These are phyloP conservation scores for Tribolium madens DNA, from an alignment of 1,140 invertebrate species.

Conservation along the genomic window DNA sequence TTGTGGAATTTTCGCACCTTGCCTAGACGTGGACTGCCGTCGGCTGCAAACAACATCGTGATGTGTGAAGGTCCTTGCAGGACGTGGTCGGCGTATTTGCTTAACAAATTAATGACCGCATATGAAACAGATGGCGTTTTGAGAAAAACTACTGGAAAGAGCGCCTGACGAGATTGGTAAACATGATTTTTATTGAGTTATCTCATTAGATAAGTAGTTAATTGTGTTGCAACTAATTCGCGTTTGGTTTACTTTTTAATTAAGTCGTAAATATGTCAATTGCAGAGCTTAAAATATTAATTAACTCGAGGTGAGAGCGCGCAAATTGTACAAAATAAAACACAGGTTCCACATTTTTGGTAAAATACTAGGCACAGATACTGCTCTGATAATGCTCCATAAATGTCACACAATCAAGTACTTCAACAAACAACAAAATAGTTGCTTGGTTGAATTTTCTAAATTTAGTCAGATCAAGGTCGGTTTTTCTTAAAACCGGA, in stretches of 20 bases:
- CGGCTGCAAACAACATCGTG: constrained; percentile 54
- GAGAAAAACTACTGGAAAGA: no score
- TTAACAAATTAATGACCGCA: constrained; percentile 11
- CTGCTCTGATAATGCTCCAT: not conserved
- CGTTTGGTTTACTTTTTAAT: not conserved
- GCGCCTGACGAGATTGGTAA: not conserved
- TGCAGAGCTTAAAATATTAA: not conserved
- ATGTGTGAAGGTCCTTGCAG: constrained; percentile 6
- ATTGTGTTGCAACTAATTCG: not conserved
- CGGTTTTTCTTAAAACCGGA: not conserved
- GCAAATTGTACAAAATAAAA: no score
- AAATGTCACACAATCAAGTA: not conserved
- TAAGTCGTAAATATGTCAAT: not conserved
- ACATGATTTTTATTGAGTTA: not conserved
- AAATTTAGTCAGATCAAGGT: not conserved
- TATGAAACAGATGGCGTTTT: no score
- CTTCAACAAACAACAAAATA: not conserved
- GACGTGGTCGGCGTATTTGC: not conserved
- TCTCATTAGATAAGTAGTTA: not conserved
- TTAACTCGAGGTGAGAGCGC: not conserved
- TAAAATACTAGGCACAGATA: not conserved
- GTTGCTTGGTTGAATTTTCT: not conserved
- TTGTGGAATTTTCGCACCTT: constrained; percentile 70
- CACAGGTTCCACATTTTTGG: no score
- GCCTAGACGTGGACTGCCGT: constrained; percentile 69